Conservation (phyloP, 2,797 vertebrate genomes). For the Artibeus lituratus region DNA sequence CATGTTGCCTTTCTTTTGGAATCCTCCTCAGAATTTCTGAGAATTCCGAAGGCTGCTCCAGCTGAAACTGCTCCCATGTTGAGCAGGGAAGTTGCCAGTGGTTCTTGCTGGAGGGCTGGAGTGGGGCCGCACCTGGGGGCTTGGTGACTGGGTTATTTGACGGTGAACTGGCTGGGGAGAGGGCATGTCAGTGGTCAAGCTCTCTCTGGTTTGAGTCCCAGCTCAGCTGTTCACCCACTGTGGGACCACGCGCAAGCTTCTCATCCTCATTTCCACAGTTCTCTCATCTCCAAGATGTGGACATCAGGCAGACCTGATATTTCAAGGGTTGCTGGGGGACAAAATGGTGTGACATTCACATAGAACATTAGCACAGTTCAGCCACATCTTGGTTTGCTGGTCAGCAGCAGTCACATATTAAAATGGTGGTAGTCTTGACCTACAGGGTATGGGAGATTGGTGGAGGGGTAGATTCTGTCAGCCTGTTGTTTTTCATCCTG, state of each 20-base stretch:
- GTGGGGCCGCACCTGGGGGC: accelerated
- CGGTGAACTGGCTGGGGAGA: background rate
- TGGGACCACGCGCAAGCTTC: background rate
- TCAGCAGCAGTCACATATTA: background rate
- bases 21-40: background rate
- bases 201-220: background rate
- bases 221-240: background rate
- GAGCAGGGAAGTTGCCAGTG: background rate
- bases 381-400: background rate
- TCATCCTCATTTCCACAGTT: background rate
- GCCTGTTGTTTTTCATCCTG: background rate
- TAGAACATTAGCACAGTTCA: background rate
- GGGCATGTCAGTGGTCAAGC: too few species aligned
- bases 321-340: background rate
- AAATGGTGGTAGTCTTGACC: background rate
- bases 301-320: background rate
- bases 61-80: background rate
- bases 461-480: background rate
- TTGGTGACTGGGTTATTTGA: background rate
- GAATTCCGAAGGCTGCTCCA: background rate
- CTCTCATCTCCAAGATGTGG: background rate
- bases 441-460: background rate
- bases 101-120: background rate
- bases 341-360: background rate
- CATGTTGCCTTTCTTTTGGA: background rate